Base-by-base conservation (phyloP, 2,797 vertebrate species). In the Acrocephalus scirpaceus region DNA sequence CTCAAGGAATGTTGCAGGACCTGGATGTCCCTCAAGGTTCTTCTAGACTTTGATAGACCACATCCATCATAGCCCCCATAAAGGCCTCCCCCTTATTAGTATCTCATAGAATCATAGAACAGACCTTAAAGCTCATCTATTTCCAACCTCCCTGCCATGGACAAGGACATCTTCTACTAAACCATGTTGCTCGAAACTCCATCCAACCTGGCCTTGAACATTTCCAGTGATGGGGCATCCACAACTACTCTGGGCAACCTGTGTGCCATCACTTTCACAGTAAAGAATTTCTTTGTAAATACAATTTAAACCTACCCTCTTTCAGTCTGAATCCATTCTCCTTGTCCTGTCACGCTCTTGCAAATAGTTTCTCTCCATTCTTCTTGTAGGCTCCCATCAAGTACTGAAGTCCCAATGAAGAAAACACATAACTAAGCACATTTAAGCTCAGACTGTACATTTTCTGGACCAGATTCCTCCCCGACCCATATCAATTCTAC, bases 401-500 rank as follows among this genome's bases (percentile, higher is more conserved):
- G 19, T 29, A 25, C 40, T 53, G 26, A 60, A 66, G 38, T 61
- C 34, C 16, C 42, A 27, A 27, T 22, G 23, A 89, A 93, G 45
- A 18, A 80, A 95, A 57, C 23, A 9, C 25, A 40, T 12, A 75
- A 27, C 22, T 72, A 74, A 87, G 50, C 30, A 36, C n/a, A 32
- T 40, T 72, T 54, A 77, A 82, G 51, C 15, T 90, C 53, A 65
- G 50, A 30, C 7, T 84, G 32, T 60, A 30, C 15, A 23, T 81
- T 81, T 93, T 83, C 47, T 81, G 66, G 44, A 75, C 66, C 2
- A 3, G 42, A 61, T 88, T 93, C 45, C 10, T 86, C 75, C 77
- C 48, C 10, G 7, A 64, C 56, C 90, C n/a, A 3, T 73, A 93
- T 91, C 88, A 93, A 82, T 94, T 93, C 80, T 67, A 50, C 79